A percentile compares a stretch with the other conserved stretches of the same genome.
phyloP scores from a whole-genome alignment of 2,797 vertebrate species.

The Remorina albescens region DNA sequence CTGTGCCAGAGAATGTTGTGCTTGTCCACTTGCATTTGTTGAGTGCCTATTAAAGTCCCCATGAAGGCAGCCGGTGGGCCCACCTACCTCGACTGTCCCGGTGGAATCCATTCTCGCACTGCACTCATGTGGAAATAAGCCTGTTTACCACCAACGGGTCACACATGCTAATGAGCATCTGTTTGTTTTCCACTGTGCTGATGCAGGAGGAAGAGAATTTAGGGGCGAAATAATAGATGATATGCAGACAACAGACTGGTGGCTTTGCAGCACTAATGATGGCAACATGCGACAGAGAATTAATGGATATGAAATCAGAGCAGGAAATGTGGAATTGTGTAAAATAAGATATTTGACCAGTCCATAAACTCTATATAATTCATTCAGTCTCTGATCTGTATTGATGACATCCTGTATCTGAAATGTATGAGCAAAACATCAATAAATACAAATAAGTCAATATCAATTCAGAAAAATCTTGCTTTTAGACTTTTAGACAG shows the following conservation, averaged over 20 bases:
- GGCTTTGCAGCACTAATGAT: constrained; percentile 71
- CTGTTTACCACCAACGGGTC: constrained; percentile 83
- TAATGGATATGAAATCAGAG: constrained; percentile 71
- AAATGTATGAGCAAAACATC: background rate
- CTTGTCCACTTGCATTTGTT: constrained; percentile 87
- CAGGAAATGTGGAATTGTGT: constrained; percentile 54
- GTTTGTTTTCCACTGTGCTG: constrained; percentile 83
- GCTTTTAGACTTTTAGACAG: background rate
- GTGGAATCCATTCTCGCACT: constrained; percentile 80
- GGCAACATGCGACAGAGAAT: constrained; percentile 63
- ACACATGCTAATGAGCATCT: constrained; percentile 86
- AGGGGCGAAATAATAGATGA: constrained; percentile 77
- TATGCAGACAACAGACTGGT: constrained; percentile 73
- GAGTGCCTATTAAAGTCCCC: constrained; percentile 80
- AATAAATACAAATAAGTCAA: too few relatives aligned
- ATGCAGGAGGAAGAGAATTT: constrained; percentile 81
- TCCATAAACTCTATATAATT: background rate
- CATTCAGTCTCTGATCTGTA: background rate
- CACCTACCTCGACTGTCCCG: constrained; percentile 85
- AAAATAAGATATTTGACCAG: background rate
- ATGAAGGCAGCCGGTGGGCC: constrained; percentile 79
- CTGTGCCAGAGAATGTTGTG: constrained; percentile 79
- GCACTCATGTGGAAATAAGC: constrained; percentile 85
- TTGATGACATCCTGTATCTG: background rate
- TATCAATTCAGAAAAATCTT: background rate